Evolutionary conservation across 1,140 invertebrate species (phyloP).

Genomic region (Sweltsa coloradensis): DNA sequence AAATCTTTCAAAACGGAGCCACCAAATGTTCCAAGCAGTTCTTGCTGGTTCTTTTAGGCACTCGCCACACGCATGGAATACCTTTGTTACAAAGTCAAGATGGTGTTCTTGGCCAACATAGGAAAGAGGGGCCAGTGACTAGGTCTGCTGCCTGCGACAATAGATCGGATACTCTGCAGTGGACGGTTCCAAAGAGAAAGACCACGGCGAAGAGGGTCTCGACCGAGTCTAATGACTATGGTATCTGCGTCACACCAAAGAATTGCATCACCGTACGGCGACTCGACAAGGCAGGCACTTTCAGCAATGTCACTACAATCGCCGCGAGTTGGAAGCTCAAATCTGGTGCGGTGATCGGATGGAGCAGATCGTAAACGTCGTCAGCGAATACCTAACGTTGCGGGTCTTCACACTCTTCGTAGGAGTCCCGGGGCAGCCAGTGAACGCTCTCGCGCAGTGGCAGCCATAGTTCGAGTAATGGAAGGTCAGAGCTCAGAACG

Average conservation of each 20-base stretch:
- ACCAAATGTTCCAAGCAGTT: constrained; percentile 40
- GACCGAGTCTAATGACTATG: constrained; percentile 37
- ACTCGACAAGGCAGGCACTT: constrained; percentile 38
- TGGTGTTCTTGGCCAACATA: constrained; percentile 43
- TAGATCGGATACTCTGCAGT: not conserved
- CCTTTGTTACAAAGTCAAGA: constrained; percentile 32
- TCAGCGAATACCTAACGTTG: constrained; percentile 45
- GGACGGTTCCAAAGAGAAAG: not conserved
- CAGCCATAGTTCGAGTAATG: constrained; percentile 51
- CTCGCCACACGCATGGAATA: constrained; percentile 29
- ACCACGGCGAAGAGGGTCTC: constrained; percentile 33
- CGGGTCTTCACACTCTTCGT: constrained; percentile 30
- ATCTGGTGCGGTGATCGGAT: constrained; percentile 40
- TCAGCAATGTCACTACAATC: constrained; percentile 39
- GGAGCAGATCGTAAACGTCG: constrained; percentile 47
- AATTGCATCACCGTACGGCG: constrained; percentile 30
- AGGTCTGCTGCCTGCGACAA: constrained; percentile 8
- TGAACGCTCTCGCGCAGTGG: constrained; percentile 45
- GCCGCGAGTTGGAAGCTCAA: constrained; percentile 39
- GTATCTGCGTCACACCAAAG: constrained; percentile 32
- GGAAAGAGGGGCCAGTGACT: constrained; percentile 39
- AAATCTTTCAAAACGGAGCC: constrained; percentile 44
- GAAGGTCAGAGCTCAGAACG: constrained; percentile 44
- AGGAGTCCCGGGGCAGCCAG: constrained; percentile 36
- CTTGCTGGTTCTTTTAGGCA: constrained; percentile 24